Base-by-base conservation (phyloP, 2,797 vertebrate genomes). In the Bradypodion ventrale region DNA sequence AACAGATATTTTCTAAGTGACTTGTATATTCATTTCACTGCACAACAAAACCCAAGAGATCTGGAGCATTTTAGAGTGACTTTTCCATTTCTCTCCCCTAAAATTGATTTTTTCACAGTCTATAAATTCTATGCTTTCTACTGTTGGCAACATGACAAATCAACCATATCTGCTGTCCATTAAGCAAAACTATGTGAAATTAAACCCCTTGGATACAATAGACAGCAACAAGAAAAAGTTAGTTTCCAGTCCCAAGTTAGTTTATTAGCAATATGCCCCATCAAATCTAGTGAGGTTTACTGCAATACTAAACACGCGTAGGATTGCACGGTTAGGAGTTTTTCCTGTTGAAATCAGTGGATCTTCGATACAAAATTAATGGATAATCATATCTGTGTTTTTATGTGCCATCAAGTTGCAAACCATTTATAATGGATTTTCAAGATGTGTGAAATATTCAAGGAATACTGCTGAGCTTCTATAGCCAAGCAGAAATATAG, bases 41-140 rank as follows among this genome's bases (percentile, higher is more conserved):
- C 68, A 86, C 78, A 89, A 65, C 83, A 46, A 87, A 87, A 77
- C 89, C 89, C 72, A 35, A 59, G 79, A 89, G 75, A 81, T 85
- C 80, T 79, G 83, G 70, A 85, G 52, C 68, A 87, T 87, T 89
- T 86, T 37, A 88, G 92, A 86, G 78, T 80, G 76, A 83, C 87
- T 89, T 90, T 88, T 49, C 37, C 75, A 7, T 87, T 88, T 90
- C 16, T 91, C 84, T 87, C 63, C 59, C 82, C n/a, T 73, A 6
- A 74, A 76, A 78, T n/a, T 78, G 0, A 1, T 0, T 5, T 85
- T 82, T 83, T 79, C 76, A 75, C 1, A 32, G 0, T 44, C 44
- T 8, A 42, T 32, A 83, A 1, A 2, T 62, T 83, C 80, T 74
- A 56, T 80, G 87, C 2, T n/a, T 80, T 78, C 10, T 68, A 56